Conservation (phyloP, 2,888 invertebrate genomes). For the Acrobasis suavella region DNA sequence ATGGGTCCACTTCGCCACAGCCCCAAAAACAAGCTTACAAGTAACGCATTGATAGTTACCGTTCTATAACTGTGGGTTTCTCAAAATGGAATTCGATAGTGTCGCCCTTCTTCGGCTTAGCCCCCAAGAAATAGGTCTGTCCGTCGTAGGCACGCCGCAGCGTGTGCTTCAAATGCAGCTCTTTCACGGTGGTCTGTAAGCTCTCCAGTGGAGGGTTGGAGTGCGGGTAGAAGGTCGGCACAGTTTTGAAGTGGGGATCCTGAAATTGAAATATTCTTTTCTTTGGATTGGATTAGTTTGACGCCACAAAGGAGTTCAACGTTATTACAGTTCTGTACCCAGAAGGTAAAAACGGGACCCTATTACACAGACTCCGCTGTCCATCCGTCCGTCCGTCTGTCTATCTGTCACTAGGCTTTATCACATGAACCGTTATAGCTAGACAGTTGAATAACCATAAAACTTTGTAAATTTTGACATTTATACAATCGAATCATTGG, state of each 20-base stretch:
- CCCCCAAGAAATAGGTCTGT: slow-evolving; percentile 95
- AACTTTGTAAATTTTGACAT: too few species aligned
- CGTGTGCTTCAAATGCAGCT: slow-evolving; percentile 88
- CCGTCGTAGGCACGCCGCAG: slow-evolving; percentile 92
- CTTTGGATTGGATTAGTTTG: not conserved
- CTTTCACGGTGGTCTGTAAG: slow-evolving; percentile 88
- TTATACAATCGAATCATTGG: too few species aligned
- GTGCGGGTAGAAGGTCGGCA: slow-evolving; percentile 90
- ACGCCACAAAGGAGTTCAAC: too few species aligned
- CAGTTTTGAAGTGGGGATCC: slow-evolving; percentile 94
- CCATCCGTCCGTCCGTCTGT: too few species aligned
- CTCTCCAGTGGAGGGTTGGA: slow-evolving; percentile 87
- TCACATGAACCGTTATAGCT: too few species aligned
- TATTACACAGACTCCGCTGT: too few species aligned
- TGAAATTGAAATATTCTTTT: slow-evolving; percentile 53
- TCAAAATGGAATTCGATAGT: slow-evolving; percentile 90
- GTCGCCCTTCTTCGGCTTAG: slow-evolving; percentile 92
- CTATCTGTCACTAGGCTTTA: too few species aligned
- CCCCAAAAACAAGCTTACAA: not conserved
- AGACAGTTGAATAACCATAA: too few species aligned
- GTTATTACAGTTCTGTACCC: too few species aligned
- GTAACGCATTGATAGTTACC: slow-evolving; percentile 62
- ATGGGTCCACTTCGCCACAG: too few species aligned
- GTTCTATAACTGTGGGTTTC: slow-evolving; percentile 86
- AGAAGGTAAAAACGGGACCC: too few species aligned